A percentile compares a stretch with the other conserved stretches of the same genome.
Conservation (phyloP, 2,888 invertebrate genomes). For the Amitus sp. region DNA sequence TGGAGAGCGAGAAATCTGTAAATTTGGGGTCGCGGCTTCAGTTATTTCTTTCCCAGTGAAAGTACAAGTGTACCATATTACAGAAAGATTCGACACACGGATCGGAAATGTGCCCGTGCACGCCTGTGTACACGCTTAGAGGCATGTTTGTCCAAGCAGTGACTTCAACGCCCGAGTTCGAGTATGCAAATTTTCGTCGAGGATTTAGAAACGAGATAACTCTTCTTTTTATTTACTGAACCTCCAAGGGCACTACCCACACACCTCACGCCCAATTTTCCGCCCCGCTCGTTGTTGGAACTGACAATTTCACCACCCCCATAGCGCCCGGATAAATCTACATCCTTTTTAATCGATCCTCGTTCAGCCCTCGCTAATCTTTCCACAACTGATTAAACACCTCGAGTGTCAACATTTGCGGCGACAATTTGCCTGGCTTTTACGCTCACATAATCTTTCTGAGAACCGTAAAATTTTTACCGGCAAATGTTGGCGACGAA, state of each 20-base stretch:
- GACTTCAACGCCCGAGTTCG: slow-evolving; percentile 41
- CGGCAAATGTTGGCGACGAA: slow-evolving; percentile 3
- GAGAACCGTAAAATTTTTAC: slow-evolving; percentile 6
- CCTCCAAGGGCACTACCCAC: not conserved
- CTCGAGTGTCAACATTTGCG: slow-evolving; percentile 19
- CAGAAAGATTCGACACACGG: slow-evolving; percentile 25
- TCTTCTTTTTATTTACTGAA: slow-evolving; percentile 34
- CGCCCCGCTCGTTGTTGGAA: slow-evolving; percentile 11
- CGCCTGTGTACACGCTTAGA: slow-evolving; percentile 17
- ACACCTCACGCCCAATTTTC: slow-evolving; percentile 20
- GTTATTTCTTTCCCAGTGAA: slow-evolving; percentile 31
- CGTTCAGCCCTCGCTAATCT: slow-evolving; percentile 5
- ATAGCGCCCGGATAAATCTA: too few relatives aligned
- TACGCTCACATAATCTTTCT: slow-evolving; percentile 11
- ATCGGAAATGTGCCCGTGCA: slow-evolving; percentile 18
- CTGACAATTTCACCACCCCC: slow-evolving; percentile 32
- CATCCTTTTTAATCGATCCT: too few relatives aligned
- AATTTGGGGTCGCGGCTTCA: slow-evolving; percentile 27
- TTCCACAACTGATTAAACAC: slow-evolving; percentile 6
- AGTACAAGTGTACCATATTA: slow-evolving; percentile 35
- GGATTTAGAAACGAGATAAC: slow-evolving; percentile 47
- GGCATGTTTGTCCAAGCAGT: slow-evolving; percentile 33
- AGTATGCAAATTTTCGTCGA: slow-evolving; percentile 48
- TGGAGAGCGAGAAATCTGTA: slow-evolving; percentile 15
- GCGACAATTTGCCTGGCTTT: slow-evolving; percentile 16